Conservation (phyloP, 2,888 invertebrate species). For the Trissolcus brochymenae region DNA sequence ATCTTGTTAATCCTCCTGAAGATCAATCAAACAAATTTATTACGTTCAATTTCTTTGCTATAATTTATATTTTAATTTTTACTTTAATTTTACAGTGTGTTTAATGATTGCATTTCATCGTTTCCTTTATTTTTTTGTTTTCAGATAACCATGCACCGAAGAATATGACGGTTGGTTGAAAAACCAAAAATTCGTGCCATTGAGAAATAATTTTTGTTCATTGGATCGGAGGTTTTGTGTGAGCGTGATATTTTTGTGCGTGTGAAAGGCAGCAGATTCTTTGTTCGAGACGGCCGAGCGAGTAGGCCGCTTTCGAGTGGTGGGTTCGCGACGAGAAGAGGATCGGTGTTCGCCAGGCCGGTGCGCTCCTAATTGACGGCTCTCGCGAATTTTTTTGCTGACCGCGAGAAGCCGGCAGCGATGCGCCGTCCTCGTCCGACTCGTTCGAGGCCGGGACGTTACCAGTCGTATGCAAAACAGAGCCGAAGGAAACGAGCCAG, state of each 20-base stretch:
- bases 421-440: slow-evolving; percentile 60
- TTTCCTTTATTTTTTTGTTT: too few relatives aligned
- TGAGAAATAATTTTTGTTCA: neutral
- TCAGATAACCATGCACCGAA: too few relatives aligned
- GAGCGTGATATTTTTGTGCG: slow-evolving; percentile 33
- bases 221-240: neutral
- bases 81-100: too few relatives aligned
- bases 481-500: slow-evolving; percentile 60
- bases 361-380: slow-evolving; percentile 72
- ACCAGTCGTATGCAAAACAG: slow-evolving; percentile 65
- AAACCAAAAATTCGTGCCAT: neutral
- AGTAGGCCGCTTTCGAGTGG: slow-evolving; percentile 65
- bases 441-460: slow-evolving; percentile 42
- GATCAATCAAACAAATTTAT: too few relatives aligned
- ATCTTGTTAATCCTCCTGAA: too few relatives aligned
- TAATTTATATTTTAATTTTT: too few relatives aligned
- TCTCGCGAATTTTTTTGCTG: slow-evolving; percentile 70
- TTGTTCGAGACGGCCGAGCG: slow-evolving; percentile 62
- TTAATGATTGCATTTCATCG: too few relatives aligned
- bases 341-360: slow-evolving; percentile 51
- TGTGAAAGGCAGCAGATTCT: slow-evolving; percentile 54
- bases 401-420: slow-evolving; percentile 67
- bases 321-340: slow-evolving; percentile 60
- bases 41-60: too few relatives aligned
- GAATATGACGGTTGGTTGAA: too few relatives aligned